Evolutionary conservation across 2,797 vertebrate genomes (phyloP).

Genomic region (Hippopotamyrus pictus): DNA sequence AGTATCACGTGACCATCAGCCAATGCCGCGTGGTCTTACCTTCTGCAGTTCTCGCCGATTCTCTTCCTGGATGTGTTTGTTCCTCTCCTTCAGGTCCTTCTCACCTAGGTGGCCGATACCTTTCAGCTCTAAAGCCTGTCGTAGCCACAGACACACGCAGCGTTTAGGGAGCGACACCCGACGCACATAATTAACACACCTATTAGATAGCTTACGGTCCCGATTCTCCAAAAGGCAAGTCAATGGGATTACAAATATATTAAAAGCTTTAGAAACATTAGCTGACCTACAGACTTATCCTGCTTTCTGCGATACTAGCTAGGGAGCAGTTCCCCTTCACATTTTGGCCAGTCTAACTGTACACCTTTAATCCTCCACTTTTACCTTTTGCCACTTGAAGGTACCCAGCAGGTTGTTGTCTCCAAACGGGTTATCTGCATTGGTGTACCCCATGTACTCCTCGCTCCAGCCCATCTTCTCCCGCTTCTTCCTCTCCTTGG

Average conservation of each 20-base stretch:
- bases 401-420: constrained; percentile 95
- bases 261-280: neutral
- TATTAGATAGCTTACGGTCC: neutral
- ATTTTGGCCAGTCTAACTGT: neutral
- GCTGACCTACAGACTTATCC: neutral
- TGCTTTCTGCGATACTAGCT: neutral
- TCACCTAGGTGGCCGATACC: constrained; percentile 91
- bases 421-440: constrained; percentile 95
- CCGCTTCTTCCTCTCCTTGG: constrained; percentile 90
- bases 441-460: constrained; percentile 98
- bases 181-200: neutral
- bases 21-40: constrained; percentile 50
- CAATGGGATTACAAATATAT: neutral
- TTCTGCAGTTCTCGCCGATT: constrained; percentile 97
- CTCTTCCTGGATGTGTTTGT: constrained; percentile 91
- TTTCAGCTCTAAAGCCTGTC: constrained; percentile 85
- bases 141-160: neutral
- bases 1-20: neutral
- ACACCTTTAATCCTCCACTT: neutral
- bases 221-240: neutral
- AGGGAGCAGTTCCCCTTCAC: neutral
- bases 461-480: constrained; percentile 99
- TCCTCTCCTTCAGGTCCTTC: constrained; percentile 91
- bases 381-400: constrained; percentile 97
- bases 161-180: neutral